Conservation (phyloP, 2,888 invertebrate species). For the Hoplodrina blanda region DNA sequence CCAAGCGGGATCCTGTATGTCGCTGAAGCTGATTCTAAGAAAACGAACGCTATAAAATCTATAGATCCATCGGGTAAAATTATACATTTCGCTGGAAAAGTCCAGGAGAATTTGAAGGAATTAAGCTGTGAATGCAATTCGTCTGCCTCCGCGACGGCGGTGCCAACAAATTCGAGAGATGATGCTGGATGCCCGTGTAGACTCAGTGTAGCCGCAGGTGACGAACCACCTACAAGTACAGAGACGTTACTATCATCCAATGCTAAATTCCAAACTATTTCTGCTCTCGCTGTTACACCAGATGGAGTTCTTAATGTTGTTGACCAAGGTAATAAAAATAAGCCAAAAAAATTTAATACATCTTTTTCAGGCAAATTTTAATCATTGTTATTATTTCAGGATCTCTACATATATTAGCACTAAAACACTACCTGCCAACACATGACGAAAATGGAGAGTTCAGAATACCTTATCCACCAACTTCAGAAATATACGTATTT, state of each 20-base stretch:
- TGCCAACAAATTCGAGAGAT: constrained; percentile 81
- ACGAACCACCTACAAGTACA: constrained; percentile 94
- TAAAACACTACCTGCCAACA: constrained; percentile 96
- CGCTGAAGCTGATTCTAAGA: constrained; percentile 97
- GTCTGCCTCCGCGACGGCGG: constrained; percentile 89
- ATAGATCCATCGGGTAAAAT: constrained; percentile 97
- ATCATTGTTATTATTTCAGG: constrained; percentile 82
- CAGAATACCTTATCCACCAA: constrained; percentile 97
- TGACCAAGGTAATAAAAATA: constrained; percentile 93
- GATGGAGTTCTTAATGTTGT: constrained; percentile 99
- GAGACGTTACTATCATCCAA: constrained; percentile 97
- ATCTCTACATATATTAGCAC: constrained; percentile 95
- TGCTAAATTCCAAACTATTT: constrained; percentile 96
- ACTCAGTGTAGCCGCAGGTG: constrained; percentile 90
- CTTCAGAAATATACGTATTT: constrained; percentile 98
- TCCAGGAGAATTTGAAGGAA: constrained; percentile 91
- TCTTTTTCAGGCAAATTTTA: not conserved
- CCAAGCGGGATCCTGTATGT: constrained; percentile 98
- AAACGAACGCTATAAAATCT: constrained; percentile 95
- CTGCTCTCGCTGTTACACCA: constrained; percentile 97
- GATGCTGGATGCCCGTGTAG: constrained; percentile 87
- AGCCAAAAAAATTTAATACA: not conserved
- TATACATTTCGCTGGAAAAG: constrained; percentile 97
- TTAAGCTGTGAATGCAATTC: constrained; percentile 91
- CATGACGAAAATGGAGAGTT: constrained; percentile 97